Evolutionary conservation across 2,113 vertebrate species (phyloP).

Genomic region (Boleophthalmus pectinirostris): DNA sequence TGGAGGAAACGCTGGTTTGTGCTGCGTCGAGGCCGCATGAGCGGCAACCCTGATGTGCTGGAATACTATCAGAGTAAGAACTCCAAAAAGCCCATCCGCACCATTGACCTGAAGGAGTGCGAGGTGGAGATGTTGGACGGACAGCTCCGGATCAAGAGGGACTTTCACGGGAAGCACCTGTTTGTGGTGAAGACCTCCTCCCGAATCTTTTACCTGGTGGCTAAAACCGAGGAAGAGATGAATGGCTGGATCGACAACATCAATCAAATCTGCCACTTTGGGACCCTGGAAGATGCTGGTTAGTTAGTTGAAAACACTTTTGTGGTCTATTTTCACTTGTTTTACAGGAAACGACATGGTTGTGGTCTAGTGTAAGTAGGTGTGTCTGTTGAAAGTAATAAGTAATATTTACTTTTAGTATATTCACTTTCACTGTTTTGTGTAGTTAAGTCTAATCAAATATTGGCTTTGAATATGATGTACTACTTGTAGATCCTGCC

Average conservation of each 20-base stretch:
- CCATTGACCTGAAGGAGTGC: slow-evolving; percentile 92
- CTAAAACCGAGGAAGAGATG: slow-evolving; percentile 97
- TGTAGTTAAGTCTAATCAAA: too few relatives aligned
- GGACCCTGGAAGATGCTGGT: slow-evolving; percentile 87
- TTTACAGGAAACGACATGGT: slow-evolving; percentile 20
- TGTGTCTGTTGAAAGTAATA: not conserved
- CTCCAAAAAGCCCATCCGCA: slow-evolving; percentile 90
- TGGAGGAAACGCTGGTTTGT: slow-evolving; percentile 98
- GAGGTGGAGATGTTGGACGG: slow-evolving; percentile 86
- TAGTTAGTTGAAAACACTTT: slow-evolving; percentile 9
- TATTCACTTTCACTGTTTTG: too few relatives aligned
- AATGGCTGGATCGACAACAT: slow-evolving; percentile 92
- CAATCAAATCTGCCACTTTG: slow-evolving; percentile 91
- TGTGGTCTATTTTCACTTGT: not conserved
- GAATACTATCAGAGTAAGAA: slow-evolving; percentile 93
- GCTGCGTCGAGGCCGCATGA: slow-evolving; percentile 91
- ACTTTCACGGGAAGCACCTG: slow-evolving; percentile 90
- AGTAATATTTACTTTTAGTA: too few relatives aligned
- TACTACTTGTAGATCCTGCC: too few relatives aligned
- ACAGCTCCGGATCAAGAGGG: slow-evolving; percentile 83
- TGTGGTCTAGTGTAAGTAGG: not conserved
- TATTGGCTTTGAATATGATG: too few relatives aligned
- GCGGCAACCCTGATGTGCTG: slow-evolving; percentile 91
- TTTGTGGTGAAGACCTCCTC: slow-evolving; percentile 91
- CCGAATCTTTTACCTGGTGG: slow-evolving; percentile 94